phyloP scores from a whole-genome alignment of 2,113 vertebrate species.

The Pteropus alecto region DNA sequence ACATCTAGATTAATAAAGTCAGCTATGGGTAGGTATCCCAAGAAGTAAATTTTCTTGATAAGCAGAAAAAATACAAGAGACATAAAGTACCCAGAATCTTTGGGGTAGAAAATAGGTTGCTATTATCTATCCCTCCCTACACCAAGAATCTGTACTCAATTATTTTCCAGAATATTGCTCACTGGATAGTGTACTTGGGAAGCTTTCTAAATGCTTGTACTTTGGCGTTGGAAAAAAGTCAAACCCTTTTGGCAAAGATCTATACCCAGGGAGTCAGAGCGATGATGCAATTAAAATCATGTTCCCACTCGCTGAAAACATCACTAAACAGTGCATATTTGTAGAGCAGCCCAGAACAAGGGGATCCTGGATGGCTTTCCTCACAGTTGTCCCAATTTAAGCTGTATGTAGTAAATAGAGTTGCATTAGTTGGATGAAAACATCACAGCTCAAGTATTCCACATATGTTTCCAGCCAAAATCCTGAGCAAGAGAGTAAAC shows the following conservation, averaged over 20 bases:
- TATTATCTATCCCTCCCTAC: background rate
- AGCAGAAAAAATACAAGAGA: background rate
- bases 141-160: background rate
- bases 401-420: background rate
- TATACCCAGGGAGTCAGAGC: background rate
- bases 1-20: background rate
- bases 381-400: background rate
- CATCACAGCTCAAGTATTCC: background rate
- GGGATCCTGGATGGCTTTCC: background rate
- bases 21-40: background rate
- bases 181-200: background rate
- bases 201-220: constrained; percentile 16
- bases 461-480: background rate
- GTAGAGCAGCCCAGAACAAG: background rate
- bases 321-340: constrained; percentile 26
- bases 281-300: constrained; percentile 38
- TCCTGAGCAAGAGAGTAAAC: background rate
- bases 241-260: constrained; percentile 5
- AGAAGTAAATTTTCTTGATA: background rate
- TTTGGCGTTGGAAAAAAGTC: constrained; percentile 53
- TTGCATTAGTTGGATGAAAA: background rate
- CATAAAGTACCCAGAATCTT: background rate
- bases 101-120: background rate
- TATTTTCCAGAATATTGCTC: background rate
- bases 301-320: background rate